Base-by-base conservation (phyloP, 2,888 invertebrate species). In the Epinotia ramella region DNA sequence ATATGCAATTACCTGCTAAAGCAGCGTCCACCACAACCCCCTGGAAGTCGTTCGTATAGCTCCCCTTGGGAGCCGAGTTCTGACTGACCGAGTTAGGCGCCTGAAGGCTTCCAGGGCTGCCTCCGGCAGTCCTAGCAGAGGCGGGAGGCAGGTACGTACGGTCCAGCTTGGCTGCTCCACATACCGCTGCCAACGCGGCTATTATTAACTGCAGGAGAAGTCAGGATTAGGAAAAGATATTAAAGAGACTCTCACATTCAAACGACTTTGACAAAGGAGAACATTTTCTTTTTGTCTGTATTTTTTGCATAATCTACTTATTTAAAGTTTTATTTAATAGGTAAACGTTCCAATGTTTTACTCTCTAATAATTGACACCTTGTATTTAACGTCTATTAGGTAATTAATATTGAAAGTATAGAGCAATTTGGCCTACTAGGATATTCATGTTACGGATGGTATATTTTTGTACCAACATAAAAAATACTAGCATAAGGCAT, bases 11-110 rank as follows among this genome's bases (percentile, higher is more conserved):
- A 65, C 72, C 93, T 63, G 92, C 86, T 3, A 87, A 81, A 0
- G 86, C 90, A 46, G 93, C 94, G 49, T 94, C 94, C 2, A 94
- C 92, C 0, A 94, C 91, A 0, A 94, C 90, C n/a, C 93, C 94
- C 82, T 91, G 86, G 74, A 84, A 89, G 0, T 91, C 89, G 77
- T 94, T 94, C 0, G 84, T 85, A 78, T 87, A 91, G 73, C 92
- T 87, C n/a, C 93, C 91, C 18, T 84, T 81, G 3, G 91, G 91
- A 5, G 81, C 82, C n/a, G 80, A 78, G 59, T 81, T 87, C 77
- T 86, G 84, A 64, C 81, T 83, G 60, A 83, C 80, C 57, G 86
- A 84, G 77, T 82, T 85, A 24, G 91, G 89, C 53, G 89, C 78
- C 78, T 89, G 86, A 4, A 92, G 81, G 13, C 84, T 84, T 5